Base-by-base conservation (phyloP, 2,888 invertebrate species). In the Drosophila nr. perissopoda region DNA sequence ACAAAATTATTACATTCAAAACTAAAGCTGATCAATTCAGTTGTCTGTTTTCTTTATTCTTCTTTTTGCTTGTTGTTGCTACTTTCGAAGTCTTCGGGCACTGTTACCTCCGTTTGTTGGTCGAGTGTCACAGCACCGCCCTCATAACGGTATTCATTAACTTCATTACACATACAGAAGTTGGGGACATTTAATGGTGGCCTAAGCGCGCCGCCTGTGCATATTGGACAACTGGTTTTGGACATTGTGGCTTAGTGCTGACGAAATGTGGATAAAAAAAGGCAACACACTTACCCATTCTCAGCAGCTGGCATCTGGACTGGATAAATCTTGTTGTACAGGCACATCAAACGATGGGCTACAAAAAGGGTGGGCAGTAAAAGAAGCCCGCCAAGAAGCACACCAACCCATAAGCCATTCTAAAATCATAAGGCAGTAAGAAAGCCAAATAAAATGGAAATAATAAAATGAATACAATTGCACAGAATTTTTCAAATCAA, bases 381-480 rank as follows among this genome's bases (percentile, higher is more conserved):
- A 82, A 98, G 95, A 74, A 97, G 83, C 82, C 97, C 94, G 92
- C 97, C 96, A 95, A 97, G 97, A 76, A 97, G 95, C 74, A 98
- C 94, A 74, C 98, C 96, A 89, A 97, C 95, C 98, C 99, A 99
- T 94, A 97, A 98, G 52, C 98, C 98, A 94, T 98, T 98, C 98
- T 98, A n/a, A 34, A 63, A 49, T 4, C 10, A 21, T 21, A 42
- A 21, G 21, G 1, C 10, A 49, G 29, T 42, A 21, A 21, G 21
- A 42, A 10, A 31, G 31, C 8, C 31, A 31, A 31, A 31, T 31
- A 31, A 31, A 33, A 33, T 33, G 10, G 0, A 10, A 31, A 31
- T 31, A 31, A 31, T 31, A 10, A 31, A 31, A 31, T 31, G 2
- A 10, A 31, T 10, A 3, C 10, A 33, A 33, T 10, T 33, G 31